Evolutionary conservation across 2,113 vertebrate genomes (phyloP).

Genomic region (Gobius niger): DNA sequence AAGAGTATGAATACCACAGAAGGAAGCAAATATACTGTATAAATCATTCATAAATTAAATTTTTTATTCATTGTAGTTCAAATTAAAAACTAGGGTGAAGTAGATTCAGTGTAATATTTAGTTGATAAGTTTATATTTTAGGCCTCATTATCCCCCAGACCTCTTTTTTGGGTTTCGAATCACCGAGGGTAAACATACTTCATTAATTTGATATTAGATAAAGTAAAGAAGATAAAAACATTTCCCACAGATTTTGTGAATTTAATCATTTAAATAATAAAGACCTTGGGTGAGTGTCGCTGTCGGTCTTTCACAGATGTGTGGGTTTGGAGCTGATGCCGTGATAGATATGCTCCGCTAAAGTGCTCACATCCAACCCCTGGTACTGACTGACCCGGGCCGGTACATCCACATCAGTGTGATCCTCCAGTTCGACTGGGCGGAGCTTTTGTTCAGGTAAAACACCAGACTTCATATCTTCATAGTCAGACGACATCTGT

Average conservation of each 20-base stretch:
- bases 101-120: no score
- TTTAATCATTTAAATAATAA: neutral
- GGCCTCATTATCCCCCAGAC: no score
- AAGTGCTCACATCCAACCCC: slow-evolving; percentile 29
- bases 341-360: slow-evolving; percentile 56
- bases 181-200: no score
- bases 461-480: slow-evolving; percentile 36
- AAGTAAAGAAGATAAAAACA: no score
- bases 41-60: no score
- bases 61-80: no score
- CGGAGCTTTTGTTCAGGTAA: slow-evolving; percentile 1
- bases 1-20: neutral
- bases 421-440: slow-evolving; percentile 12
- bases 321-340: slow-evolving; percentile 21
- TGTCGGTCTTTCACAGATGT: neutral
- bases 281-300: neutral
- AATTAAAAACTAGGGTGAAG: no score
- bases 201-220: no score
- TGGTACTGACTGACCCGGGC: slow-evolving; percentile 38
- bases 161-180: no score
- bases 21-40: neutral
- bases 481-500: slow-evolving; percentile 51
- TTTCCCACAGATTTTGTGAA: no score
- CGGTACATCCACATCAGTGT: slow-evolving; percentile 36
- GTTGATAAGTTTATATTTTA: no score